Percentiles rank a stretch among this genome's conserved stretches.
phyloP scores from a whole-genome alignment of 2,888 invertebrate genomes.

The Agrotis clavis region DNA sequence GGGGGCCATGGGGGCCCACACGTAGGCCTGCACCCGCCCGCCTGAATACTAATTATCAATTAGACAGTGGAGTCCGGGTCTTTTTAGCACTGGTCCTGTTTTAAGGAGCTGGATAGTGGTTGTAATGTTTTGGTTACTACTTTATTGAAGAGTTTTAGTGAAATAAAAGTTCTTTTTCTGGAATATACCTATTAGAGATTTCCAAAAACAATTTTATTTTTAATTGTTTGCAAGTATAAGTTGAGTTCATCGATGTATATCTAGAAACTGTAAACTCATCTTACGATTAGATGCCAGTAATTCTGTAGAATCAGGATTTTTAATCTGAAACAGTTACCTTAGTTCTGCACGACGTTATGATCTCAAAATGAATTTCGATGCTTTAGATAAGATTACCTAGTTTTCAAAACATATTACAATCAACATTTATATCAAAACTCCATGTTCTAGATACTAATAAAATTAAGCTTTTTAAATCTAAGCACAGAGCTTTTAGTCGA shows the following conservation, averaged over 20 bases:
- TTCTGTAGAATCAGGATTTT: too few species aligned
- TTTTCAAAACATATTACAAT: too few species aligned
- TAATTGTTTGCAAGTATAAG: background rate
- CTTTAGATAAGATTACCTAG: too few species aligned
- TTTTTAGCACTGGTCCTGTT: constrained; percentile 48
- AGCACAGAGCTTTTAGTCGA: too few species aligned
- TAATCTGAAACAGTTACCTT: too few species aligned
- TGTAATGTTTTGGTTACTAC: constrained; percentile 8
- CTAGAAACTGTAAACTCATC: too few species aligned
- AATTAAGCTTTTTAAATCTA: background rate
- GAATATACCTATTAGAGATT: rapidly evolving
- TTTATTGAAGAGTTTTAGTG: background rate
- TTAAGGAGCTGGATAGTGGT: constrained; percentile 19
- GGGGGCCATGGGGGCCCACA: constrained; percentile 72
- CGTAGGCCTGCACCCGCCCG: constrained; percentile 84
- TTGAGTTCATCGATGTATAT: too few species aligned
- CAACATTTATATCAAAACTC: too few species aligned
- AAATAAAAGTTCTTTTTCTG: background rate
- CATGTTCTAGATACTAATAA: background rate
- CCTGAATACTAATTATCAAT: constrained; percentile 89
- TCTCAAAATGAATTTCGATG: too few species aligned
- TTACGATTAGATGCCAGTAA: too few species aligned
- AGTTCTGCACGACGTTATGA: too few species aligned
- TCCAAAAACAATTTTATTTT: too few species aligned
- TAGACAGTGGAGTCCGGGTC: constrained; percentile 67